Evolutionary conservation across 2,113 vertebrate genomes (phyloP).

Genomic region (Gobius niger): DNA sequence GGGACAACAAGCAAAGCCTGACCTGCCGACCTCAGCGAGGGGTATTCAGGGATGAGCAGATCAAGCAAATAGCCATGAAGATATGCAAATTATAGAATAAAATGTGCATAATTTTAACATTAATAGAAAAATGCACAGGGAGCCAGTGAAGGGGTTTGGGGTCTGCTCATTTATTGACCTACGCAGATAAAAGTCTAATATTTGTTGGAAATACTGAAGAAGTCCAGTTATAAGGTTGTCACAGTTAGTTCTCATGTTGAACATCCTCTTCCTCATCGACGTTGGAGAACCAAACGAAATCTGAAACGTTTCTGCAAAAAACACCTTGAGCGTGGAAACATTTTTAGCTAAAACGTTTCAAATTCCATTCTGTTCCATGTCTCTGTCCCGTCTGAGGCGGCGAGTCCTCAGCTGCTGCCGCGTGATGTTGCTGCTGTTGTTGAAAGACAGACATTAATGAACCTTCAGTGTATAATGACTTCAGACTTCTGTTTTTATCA

Average conservation of each 20-base stretch:
- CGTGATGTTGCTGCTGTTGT: neutral
- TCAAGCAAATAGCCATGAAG: too few relatives aligned
- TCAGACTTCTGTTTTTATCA: constrained; percentile 1
- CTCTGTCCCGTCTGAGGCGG: constrained; percentile 11
- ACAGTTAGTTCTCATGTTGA: neutral
- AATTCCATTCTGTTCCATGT: constrained; percentile 79
- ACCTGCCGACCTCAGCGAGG: too few relatives aligned
- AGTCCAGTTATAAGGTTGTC: too few relatives aligned
- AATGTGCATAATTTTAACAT: too few relatives aligned
- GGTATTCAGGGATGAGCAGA: too few relatives aligned
- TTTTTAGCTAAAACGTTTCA: constrained; percentile 89
- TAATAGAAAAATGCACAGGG: too few relatives aligned
- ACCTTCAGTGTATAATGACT: neutral
- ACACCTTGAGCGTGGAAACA: constrained; percentile 82
- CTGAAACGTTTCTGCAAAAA: constrained; percentile 88
- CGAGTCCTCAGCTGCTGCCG: neutral
- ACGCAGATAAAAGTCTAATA: too few relatives aligned
- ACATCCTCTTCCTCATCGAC: constrained; percentile 30
- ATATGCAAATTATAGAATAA: too few relatives aligned
- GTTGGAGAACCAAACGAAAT: constrained; percentile 81
- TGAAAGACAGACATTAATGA: constrained; percentile 4
- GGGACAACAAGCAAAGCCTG: too few relatives aligned
- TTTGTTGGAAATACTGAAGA: too few relatives aligned
- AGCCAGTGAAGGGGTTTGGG: too few relatives aligned
- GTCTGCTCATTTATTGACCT: too few relatives aligned